phyloP scores from a whole-genome alignment of 2,888 invertebrate species.

The Lycia hirtaria region DNA sequence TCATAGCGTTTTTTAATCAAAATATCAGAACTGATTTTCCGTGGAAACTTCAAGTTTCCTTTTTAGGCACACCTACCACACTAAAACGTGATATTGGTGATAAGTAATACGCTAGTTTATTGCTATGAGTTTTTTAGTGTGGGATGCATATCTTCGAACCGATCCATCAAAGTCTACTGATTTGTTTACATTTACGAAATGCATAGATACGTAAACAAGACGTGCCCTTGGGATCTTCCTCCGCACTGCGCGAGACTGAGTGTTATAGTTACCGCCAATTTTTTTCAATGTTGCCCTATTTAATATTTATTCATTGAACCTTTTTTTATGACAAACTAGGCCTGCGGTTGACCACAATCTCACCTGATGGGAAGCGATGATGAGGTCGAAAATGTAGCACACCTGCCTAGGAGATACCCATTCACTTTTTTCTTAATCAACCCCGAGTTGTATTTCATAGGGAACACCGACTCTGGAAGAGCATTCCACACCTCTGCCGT shows the following conservation, averaged over 20 bases:
- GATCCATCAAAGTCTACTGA: constrained; percentile 32
- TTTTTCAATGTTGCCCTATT: not conserved
- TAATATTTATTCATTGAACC: not conserved
- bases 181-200: constrained; percentile 36
- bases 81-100: not conserved
- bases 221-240: constrained; percentile 17
- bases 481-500: no score
- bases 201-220: constrained; percentile 32
- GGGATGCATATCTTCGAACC: constrained; percentile 17
- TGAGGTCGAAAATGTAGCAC: no score
- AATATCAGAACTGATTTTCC: not conserved
- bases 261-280: not conserved
- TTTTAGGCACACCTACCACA: no score
- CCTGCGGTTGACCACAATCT: no score
- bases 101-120: not conserved
- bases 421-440: no score
- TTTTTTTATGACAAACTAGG: no score
- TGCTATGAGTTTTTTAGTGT: constrained; percentile 4
- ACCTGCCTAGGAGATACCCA: no score
- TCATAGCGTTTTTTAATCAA: not conserved
- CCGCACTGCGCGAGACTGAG: not conserved
- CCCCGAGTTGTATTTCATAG: no score
- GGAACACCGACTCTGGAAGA: no score
- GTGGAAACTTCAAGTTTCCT: not conserved
- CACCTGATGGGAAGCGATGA: no score